phyloP scores from a whole-genome alignment of 2,113 vertebrate species.

The Psilopsiagon aymara region DNA sequence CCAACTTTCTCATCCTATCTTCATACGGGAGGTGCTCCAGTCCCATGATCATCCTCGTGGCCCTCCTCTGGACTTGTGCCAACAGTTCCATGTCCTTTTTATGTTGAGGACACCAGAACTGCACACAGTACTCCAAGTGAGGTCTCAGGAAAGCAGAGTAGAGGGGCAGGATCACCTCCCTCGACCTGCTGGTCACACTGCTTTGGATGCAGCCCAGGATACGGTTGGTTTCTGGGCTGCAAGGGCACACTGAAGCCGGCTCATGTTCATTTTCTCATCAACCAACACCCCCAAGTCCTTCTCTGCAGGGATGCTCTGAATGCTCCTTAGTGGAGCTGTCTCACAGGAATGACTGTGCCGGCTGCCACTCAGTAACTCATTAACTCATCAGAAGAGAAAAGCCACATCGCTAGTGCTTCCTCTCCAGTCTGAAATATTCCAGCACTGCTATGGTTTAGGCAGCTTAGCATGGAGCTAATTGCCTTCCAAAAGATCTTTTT shows the following conservation, averaged over 20 bases:
- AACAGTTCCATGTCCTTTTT: too few species aligned
- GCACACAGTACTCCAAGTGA: too few species aligned
- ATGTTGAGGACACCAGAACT: too few species aligned
- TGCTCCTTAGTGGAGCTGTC: neutral
- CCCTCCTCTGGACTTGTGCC: too few species aligned
- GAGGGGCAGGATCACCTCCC: too few species aligned
- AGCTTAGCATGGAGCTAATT: slow-evolving; percentile 66
- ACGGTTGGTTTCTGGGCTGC: neutral
- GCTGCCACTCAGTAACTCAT: slow-evolving; percentile 32
- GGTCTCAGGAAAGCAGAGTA: too few species aligned
- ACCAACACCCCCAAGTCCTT: neutral
- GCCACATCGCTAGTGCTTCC: neutral
- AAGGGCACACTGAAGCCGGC: neutral
- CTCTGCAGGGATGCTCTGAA: neutral
- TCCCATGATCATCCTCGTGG: too few species aligned
- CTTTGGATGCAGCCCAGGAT: too few species aligned
- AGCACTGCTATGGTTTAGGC: neutral
- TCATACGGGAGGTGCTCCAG: too few species aligned
- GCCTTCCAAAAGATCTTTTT: slow-evolving; percentile 56
- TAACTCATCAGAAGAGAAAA: slow-evolving; percentile 55
- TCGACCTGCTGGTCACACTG: fast-evolving
- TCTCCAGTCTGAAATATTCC: slow-evolving; percentile 40
- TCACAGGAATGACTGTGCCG: neutral
- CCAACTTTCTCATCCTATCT: too few species aligned
- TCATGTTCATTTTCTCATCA: neutral